These are phyloP conservation scores for Ceratothoa steindachneri DNA, from an alignment of 2,888 invertebrate species.

Conservation along the genomic window DNA sequence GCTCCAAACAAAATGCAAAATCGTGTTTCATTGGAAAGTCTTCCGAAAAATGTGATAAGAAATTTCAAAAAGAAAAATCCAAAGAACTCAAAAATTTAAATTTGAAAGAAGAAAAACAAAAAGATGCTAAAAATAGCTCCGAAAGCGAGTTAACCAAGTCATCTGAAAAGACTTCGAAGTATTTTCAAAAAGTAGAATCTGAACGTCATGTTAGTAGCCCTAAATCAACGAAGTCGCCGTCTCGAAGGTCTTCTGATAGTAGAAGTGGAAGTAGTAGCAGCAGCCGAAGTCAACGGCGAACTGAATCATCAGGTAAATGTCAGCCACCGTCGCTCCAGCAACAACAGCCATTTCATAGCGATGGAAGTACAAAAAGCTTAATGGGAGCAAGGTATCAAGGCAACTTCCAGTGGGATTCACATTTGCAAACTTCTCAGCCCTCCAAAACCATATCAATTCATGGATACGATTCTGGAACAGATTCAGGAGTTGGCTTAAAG, in stretches of 20 bases:
- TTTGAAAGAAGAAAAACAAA: slow-evolving; percentile 23
- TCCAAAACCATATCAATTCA: slow-evolving; percentile 26
- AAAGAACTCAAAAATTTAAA: slow-evolving; percentile 28
- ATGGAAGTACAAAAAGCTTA: slow-evolving; percentile 1
- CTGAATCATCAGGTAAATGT: background rate
- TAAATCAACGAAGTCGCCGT: background rate
- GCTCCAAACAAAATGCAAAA: slow-evolving; percentile 24
- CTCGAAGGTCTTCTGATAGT: background rate
- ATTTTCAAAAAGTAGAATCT: background rate
- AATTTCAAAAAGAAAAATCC: slow-evolving; percentile 28
- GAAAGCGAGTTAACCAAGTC: background rate
- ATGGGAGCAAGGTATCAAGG: slow-evolving; percentile 24
- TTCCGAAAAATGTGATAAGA: slow-evolving; percentile 29
- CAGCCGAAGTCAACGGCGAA: background rate
- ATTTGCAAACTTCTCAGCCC: slow-evolving; percentile 37
- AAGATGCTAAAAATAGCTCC: slow-evolving; percentile 18
- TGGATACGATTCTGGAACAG: slow-evolving; percentile 46
- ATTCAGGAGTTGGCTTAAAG: slow-evolving; percentile 46
- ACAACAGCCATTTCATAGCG: slow-evolving; percentile 16
- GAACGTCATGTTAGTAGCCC: background rate
- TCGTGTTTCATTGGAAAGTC: slow-evolving; percentile 23
- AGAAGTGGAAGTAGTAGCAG: slow-evolving; percentile 49
- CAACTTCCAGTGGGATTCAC: slow-evolving; percentile 43
- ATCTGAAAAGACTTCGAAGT: background rate
- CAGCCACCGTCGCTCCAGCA: slow-evolving; percentile 7